Evolutionary conservation across 2,113 vertebrate genomes (phyloP).

Genomic region (Colaptes auratus): DNA sequence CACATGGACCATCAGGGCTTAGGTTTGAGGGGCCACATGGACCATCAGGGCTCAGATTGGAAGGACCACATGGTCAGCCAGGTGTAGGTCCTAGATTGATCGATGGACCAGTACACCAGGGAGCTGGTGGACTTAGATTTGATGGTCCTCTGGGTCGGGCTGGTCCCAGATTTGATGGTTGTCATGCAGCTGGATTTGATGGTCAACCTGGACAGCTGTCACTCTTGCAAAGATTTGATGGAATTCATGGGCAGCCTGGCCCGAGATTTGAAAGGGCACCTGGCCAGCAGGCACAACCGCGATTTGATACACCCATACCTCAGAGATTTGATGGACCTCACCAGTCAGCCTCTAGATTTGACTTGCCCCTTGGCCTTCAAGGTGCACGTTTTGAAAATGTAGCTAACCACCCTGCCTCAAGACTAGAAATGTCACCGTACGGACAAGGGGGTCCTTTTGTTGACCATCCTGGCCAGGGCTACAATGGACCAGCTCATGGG

Average conservation of each 20-base stretch:
- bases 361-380: conserved; percentile 79
- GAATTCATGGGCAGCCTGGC: conserved; percentile 81
- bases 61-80: conserved; percentile 81
- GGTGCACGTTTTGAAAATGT: conserved; percentile 79
- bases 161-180: conserved; percentile 81
- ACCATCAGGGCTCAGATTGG: conserved; percentile 78
- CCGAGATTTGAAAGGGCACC: conserved; percentile 80
- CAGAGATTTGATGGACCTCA: conserved; percentile 83
- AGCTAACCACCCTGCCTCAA: conserved; percentile 77
- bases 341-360: conserved; percentile 79
- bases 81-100: conserved; percentile 79
- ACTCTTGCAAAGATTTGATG: conserved; percentile 83
- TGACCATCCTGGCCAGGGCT: conserved; percentile 82
- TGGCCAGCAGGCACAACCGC: conserved; percentile 78
- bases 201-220: conserved; percentile 80
- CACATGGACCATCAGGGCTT: conserved; percentile 77
- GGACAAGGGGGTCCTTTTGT: conserved; percentile 80
- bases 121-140: conserved; percentile 82
- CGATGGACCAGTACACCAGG: conserved; percentile 80
- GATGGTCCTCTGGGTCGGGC: conserved; percentile 81
- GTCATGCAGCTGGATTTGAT: conserved; percentile 80
- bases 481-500: conserved; percentile 79
- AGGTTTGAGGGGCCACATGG: conserved; percentile 81
- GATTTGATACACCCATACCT: conserved; percentile 81
- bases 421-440: conserved; percentile 77